Percentiles rank a stretch among this genome's conserved stretches.
These are phyloP conservation scores for Liasis olivaceus DNA, from an alignment of 2,797 vertebrate species.

Conservation along the genomic window DNA sequence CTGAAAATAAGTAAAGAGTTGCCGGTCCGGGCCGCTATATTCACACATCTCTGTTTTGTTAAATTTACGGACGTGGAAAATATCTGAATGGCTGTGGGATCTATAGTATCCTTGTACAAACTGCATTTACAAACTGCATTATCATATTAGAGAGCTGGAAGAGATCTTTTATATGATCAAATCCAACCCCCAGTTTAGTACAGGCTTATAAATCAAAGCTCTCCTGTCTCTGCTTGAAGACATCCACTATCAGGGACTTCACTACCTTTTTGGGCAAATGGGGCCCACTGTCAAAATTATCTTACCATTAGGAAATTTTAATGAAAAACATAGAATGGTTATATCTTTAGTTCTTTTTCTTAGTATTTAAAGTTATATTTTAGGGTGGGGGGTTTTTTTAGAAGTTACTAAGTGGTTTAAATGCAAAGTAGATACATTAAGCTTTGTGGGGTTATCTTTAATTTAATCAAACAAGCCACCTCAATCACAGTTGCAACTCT, in stretches of 20 bases:
- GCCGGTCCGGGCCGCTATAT: background rate
- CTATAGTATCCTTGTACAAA: background rate
- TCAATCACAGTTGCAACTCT: background rate
- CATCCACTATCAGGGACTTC: background rate
- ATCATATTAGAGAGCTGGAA: background rate
- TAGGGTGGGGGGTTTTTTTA: background rate
- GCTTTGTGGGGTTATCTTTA: background rate
- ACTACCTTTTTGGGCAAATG: too few relatives aligned
- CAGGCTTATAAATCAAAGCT: background rate
- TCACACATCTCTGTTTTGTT: background rate
- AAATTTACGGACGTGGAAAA: background rate
- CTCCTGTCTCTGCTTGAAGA: background rate
- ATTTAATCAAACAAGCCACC: background rate
- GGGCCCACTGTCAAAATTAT: background rate
- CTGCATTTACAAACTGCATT: background rate
- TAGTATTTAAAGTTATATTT: background rate
- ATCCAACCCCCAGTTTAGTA: background rate
- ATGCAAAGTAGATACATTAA: background rate
- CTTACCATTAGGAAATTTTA: background rate
- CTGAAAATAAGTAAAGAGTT: background rate
- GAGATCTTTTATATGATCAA: background rate
- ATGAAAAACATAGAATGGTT: background rate
- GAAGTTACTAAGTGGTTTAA: background rate
- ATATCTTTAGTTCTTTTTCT: background rate
- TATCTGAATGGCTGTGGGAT: background rate